phyloP scores from a whole-genome alignment of 2,797 vertebrate species.

The Coregonus ussuriensis region DNA sequence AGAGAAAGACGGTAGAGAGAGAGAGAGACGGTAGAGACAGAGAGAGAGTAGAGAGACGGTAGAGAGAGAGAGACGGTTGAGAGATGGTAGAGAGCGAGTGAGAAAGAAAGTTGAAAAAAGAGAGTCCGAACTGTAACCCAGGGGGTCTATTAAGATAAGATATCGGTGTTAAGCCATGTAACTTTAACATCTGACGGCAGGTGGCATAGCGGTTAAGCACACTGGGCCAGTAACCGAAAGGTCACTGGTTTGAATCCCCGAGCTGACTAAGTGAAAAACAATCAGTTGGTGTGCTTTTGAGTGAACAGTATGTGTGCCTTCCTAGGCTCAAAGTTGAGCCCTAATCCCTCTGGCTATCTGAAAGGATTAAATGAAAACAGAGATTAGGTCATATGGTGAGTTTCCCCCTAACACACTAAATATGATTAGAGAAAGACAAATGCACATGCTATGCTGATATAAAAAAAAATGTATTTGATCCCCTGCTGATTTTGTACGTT shows the following conservation, averaged over 20 bases:
- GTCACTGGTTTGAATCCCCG: no score
- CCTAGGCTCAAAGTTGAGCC: not conserved
- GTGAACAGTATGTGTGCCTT: not conserved
- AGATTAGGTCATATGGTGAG: slow-evolving; percentile 4
- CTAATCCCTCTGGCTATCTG: not conserved
- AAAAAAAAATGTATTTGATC: no score
- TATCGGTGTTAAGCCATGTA: not conserved
- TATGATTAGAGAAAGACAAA: not conserved
- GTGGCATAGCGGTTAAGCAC: no score
- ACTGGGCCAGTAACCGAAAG: not conserved
- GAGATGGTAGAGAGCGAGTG: not conserved
- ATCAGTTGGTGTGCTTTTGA: no score
- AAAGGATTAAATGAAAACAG: not conserved
- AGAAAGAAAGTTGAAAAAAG: not conserved
- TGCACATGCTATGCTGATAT: not conserved
- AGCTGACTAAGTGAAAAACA: no score
- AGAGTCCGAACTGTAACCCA: not conserved
- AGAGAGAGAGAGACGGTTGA: slow-evolving; percentile 37
- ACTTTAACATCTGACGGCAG: no score
- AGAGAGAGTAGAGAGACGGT: slow-evolving; percentile 41
- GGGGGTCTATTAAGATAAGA: no score
- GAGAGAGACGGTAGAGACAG: not conserved
- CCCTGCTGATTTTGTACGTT: no score
- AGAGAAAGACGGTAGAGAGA: slow-evolving; percentile 27
- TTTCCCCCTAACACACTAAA: not conserved